phyloP scores from a whole-genome alignment of 1,140 invertebrate species.

The Calephelis virginiensis region DNA sequence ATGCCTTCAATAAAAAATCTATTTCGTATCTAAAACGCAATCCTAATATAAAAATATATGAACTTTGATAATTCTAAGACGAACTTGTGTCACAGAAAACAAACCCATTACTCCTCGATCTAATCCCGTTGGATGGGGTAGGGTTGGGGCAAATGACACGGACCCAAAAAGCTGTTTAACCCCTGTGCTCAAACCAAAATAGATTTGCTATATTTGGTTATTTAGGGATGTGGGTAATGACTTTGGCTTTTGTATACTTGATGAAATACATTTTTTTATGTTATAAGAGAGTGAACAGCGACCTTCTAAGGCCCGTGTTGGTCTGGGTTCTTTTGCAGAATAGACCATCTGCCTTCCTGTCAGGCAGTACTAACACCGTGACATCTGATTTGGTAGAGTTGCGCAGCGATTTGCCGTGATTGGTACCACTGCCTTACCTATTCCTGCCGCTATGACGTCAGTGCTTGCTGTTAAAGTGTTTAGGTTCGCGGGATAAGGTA shows the following conservation, averaged over 20 bases:
- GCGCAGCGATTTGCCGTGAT: no score
- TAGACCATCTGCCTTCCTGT: no score
- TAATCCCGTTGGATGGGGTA: conserved; percentile 27
- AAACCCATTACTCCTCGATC: conserved; percentile 18
- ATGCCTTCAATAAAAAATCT: neutral
- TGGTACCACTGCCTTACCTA: no score
- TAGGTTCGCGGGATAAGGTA: no score
- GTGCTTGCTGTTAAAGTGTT: no score
- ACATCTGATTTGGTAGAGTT: no score
- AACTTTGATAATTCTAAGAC: neutral
- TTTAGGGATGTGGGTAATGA: no score
- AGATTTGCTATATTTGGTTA: neutral
- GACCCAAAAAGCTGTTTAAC: conserved; percentile 23
- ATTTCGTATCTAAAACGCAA: neutral
- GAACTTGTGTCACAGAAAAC: neutral
- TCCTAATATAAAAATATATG: neutral
- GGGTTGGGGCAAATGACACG: conserved; percentile 28
- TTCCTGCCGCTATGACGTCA: no score
- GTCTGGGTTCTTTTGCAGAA: no score
- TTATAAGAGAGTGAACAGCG: no score
- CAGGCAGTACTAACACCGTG: no score
- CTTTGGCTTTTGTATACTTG: conserved; percentile 11
- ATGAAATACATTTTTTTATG: conserved; percentile 14
- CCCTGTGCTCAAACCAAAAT: neutral
- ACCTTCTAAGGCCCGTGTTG: no score